Base-by-base conservation (phyloP, 1,140 invertebrate genomes). In the Pseudomyrmex cubaensis region DNA sequence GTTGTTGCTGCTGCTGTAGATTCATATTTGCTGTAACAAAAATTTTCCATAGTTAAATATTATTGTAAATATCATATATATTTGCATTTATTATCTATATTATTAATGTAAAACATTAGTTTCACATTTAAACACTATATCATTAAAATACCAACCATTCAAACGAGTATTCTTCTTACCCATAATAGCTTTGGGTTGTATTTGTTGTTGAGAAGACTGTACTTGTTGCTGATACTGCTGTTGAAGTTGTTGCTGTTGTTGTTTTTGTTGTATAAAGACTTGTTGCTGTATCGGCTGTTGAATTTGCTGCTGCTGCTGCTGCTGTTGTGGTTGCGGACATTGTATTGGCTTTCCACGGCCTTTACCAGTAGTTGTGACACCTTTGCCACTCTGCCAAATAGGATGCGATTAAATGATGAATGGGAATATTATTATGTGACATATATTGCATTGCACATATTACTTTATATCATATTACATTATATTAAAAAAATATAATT, bases 141-240 rank as follows among this genome's bases (percentile, higher is more conserved):
- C 35, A 35, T 35, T 35, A 35, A 69, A 77, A 17, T 57, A 61
- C 22, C 7, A 10, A 20, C 22, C 10, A 48, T 12, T 82, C 13
- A 1, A 25, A 69, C 52, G 15, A 9, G 20, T 17, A 52, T 56
- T 74, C 94, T 56, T 74, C 94, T 91, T 92, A 95, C 95, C 93
- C 95, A 95, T 95, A 80, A 95, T 92, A 17, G 95, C 94, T 88
- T 95, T 95, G 9, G 94, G 94, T 86, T 95, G 95, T 73, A 95
- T 94, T 89, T 95, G 95, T 85, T 94, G 95, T 66, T 92, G 93
- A 15, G 93, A 92, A 13, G 91, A 90, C 75, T 92, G 93, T 56
- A 93, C 88, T 87, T 91, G 94, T 69, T 94, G 93, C 72, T 91
- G 90, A 70, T 94, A 93, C 82, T 94, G 94, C 69, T 93, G 93